A percentile compares a stretch with the other conserved stretches of the same genome.
Conservation (phyloP, 1,140 invertebrate species). For the Ceratina japonica region DNA sequence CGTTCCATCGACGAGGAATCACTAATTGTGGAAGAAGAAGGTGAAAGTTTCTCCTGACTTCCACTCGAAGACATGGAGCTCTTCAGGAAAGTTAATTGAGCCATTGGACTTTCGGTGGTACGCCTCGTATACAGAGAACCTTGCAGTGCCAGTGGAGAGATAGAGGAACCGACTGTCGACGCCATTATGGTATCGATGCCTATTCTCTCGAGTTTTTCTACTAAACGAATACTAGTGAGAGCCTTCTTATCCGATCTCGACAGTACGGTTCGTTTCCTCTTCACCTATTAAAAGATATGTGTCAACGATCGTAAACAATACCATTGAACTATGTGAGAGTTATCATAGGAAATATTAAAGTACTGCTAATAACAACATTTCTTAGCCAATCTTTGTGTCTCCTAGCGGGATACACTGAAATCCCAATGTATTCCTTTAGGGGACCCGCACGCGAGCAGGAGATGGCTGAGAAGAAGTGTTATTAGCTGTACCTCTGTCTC, state of each 20-base stretch:
- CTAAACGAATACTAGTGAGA: constrained; percentile 80
- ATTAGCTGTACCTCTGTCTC: constrained; percentile 73
- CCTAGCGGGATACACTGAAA: no score
- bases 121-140: constrained; percentile 80
- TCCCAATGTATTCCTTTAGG: no score
- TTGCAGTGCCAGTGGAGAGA: constrained; percentile 81
- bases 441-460: no score
- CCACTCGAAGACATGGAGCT: constrained; percentile 75
- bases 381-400: no score
- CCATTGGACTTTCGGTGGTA: constrained; percentile 84
- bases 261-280: constrained; percentile 77
- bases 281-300: constrained; percentile 41
- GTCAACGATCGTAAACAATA: not conserved
- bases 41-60: constrained; percentile 69
- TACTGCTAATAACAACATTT: no score
- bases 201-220: constrained; percentile 85
- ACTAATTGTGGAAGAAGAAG: constrained; percentile 70
- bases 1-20: constrained; percentile 76
- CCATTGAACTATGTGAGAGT: not conserved
- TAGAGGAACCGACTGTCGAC: constrained; percentile 72
- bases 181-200: constrained; percentile 85
- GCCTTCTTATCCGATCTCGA: constrained; percentile 79
- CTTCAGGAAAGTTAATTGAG: constrained; percentile 87
- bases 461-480: no score
- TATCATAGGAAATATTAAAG: constrained; percentile 7